Evolutionary conservation across 2,888 invertebrate genomes (phyloP).

Genomic region (Hydropsyche betteni): DNA sequence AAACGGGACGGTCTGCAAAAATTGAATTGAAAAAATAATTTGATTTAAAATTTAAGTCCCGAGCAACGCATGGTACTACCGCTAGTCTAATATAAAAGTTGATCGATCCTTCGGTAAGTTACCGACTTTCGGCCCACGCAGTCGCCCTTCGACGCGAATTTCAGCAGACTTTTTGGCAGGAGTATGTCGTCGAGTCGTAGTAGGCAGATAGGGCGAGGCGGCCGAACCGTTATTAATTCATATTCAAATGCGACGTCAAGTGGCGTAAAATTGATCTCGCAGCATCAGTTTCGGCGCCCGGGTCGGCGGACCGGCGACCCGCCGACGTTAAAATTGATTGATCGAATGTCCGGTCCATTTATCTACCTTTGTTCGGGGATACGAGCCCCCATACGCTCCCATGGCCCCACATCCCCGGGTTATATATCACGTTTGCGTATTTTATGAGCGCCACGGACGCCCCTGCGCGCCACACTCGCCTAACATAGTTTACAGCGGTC

Average conservation of each 20-base stretch:
- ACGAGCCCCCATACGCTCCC: not conserved
- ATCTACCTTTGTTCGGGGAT: slow-evolving; percentile 47
- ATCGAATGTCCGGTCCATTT: slow-evolving; percentile 49
- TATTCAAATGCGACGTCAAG: slow-evolving; percentile 36
- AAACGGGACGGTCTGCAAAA: too few species aligned
- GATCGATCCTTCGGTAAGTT: too few species aligned
- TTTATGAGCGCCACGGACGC: slow-evolving; percentile 31
- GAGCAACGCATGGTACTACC: too few species aligned
- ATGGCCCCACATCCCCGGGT: slow-evolving; percentile 11
- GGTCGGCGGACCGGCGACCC: slow-evolving; percentile 15
- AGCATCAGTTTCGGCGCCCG: slow-evolving; percentile 25
- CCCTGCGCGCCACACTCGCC: not conserved
- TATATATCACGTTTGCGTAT: slow-evolving; percentile 42
- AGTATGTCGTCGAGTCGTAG: too few species aligned
- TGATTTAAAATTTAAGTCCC: too few species aligned
- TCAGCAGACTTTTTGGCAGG: too few species aligned
- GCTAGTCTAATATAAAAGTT: too few species aligned
- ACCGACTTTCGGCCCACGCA: too few species aligned
- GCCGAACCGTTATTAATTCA: slow-evolving; percentile 30
- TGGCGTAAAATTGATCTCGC: slow-evolving; percentile 37
- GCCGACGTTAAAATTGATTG: slow-evolving; percentile 46
- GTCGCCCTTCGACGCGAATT: too few species aligned
- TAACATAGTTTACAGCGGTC: slow-evolving; percentile 16
- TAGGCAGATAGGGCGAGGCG: not conserved
- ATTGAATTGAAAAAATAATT: too few species aligned